These are phyloP conservation scores for Saguinus midas DNA, from an alignment of 2,113 vertebrate genomes.

Conservation along the genomic window DNA sequence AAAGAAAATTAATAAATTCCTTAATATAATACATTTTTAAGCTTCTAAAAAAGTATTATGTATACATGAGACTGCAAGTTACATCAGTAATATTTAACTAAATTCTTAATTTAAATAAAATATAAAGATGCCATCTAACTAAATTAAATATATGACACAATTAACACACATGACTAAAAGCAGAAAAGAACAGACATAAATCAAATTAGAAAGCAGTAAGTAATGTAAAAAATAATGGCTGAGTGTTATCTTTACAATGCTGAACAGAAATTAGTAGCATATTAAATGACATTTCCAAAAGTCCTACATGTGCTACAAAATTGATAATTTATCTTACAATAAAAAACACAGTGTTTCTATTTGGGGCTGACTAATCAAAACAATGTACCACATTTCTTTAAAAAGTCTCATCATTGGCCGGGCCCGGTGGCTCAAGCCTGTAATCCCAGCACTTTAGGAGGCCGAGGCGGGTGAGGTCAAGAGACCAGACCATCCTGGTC, in stretches of 20 bases:
- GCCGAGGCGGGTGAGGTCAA: too few species aligned
- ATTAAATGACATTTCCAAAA: background rate
- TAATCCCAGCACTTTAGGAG: too few species aligned
- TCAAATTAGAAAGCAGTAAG: background rate
- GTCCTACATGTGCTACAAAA: background rate
- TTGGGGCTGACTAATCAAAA: background rate
- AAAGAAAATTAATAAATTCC: background rate
- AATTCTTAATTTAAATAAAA: background rate
- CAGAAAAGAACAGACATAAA: background rate
- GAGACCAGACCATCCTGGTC: too few species aligned
- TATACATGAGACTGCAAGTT: background rate
- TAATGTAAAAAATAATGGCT: background rate
- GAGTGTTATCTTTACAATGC: background rate
- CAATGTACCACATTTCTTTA: background rate
- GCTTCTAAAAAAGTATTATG: background rate
- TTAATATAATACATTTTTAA: background rate
- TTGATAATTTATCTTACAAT: background rate
- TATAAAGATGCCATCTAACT: background rate
- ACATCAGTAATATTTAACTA: background rate
- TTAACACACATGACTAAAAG: background rate
- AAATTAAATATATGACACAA: background rate
- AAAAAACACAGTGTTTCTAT: background rate
- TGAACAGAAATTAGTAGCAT: background rate
- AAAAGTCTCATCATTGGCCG: background rate
- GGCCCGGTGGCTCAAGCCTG: too few species aligned